Evolutionary conservation across 2,888 invertebrate species (phyloP).

Genomic region (Dichetophora obliterata): DNA sequence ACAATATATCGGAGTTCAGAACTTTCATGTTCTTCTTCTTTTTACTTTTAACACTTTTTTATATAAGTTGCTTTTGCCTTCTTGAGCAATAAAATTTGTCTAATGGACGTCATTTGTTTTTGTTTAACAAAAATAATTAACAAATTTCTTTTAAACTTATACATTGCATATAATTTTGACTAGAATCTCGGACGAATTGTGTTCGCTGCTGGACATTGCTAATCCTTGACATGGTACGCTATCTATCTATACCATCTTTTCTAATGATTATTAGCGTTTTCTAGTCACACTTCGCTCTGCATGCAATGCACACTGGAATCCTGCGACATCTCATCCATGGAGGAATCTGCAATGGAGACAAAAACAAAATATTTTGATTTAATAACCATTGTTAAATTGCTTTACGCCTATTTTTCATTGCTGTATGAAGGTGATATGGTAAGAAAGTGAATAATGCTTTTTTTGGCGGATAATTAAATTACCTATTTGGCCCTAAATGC

Average conservation of each 20-base stretch:
- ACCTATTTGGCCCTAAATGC: conserved; percentile 15
- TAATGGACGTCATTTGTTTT: conserved; percentile 31
- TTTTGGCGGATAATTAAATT: not conserved
- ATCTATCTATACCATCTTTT: not conserved
- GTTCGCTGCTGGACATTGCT: not conserved
- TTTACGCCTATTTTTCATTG: not conserved
- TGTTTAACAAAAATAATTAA: conserved; percentile 32
- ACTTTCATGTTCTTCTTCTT: not conserved
- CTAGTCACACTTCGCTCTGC: conserved; percentile 81
- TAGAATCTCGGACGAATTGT: conserved; percentile 64
- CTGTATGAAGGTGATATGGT: too few species aligned
- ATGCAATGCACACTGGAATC: conserved; percentile 89
- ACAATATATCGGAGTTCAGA: not conserved
- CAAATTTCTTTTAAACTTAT: conserved; percentile 7
- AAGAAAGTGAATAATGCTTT: not conserved
- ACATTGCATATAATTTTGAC: conserved; percentile 62
- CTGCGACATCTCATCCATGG: conserved; percentile 87
- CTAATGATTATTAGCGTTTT: conserved; percentile 53
- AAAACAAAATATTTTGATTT: not conserved
- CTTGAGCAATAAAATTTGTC: not conserved
- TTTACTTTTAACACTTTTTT: not conserved
- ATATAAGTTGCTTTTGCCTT: not conserved
- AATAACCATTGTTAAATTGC: not conserved
- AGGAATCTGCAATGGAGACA: conserved; percentile 76
- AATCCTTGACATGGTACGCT: not conserved